These are phyloP conservation scores for Notarius quadriscutis DNA, from an alignment of 2,113 vertebrate genomes.

Conservation along the genomic window DNA sequence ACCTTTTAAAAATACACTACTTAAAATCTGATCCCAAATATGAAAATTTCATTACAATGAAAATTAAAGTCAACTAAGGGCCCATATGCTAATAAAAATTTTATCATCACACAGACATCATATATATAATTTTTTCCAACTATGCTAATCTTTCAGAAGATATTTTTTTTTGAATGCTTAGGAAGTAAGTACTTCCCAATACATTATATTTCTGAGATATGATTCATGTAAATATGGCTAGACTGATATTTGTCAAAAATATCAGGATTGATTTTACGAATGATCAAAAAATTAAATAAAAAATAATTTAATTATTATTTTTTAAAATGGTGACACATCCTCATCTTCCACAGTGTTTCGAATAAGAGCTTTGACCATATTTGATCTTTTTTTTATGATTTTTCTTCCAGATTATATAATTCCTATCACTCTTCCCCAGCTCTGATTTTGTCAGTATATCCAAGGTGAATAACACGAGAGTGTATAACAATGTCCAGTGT, in stretches of 20 bases:
- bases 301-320: too few relatives aligned
- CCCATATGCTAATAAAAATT: neutral
- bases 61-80: neutral
- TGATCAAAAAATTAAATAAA: too few relatives aligned
- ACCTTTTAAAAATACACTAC: neutral
- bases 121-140: too few relatives aligned
- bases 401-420: neutral
- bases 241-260: neutral
- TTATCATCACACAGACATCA: neutral
- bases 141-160: too few relatives aligned
- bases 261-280: too few relatives aligned
- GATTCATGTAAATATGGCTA: neutral
- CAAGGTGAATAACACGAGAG: constrained; percentile 31
- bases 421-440: neutral
- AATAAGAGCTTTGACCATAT: neutral
- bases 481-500: constrained; percentile 37
- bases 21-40: neutral
- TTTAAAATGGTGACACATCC: neutral
- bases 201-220: neutral
- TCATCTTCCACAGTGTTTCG: neutral
- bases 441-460: constrained; percentile 33
- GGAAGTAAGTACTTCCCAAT: too few relatives aligned
- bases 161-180: too few relatives aligned
- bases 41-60: neutral
- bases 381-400: neutral